Percentiles rank a stretch among this genome's conserved stretches.
Evolutionary conservation across 2,797 vertebrate species (phyloP).

Genomic region (Coracias cyanogaster): DNA sequence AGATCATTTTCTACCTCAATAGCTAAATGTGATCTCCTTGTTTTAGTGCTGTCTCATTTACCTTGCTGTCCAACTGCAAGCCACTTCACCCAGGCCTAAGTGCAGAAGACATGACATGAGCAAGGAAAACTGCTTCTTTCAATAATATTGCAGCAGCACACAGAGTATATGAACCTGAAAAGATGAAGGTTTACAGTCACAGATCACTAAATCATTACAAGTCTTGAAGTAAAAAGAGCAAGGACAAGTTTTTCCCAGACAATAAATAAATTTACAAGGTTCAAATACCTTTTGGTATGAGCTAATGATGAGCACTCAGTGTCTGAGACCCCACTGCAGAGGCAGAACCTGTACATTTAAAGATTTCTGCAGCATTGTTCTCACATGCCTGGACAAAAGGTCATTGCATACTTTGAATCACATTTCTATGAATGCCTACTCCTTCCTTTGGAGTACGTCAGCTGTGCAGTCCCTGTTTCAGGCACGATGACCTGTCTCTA

Average conservation of each 20-base stretch:
- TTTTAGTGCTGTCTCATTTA: background rate
- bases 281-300: background rate
- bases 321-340: background rate
- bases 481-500: background rate
- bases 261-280: background rate
- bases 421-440: background rate
- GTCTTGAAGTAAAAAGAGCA: background rate
- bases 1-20: background rate
- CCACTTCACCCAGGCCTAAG: background rate
- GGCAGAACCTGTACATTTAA: background rate
- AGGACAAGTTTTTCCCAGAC: background rate
- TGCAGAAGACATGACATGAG: background rate
- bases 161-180: constrained; percentile 37
- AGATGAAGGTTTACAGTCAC: background rate
- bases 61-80: background rate
- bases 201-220: background rate
- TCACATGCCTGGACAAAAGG: background rate
- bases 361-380: background rate
- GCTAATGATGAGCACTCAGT: background rate
- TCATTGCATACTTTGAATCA: background rate
- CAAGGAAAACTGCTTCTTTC: constrained; percentile 10
- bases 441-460: background rate
- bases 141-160: background rate
- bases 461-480: background rate
- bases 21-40: background rate